Base-by-base conservation (phyloP, 1,140 invertebrate genomes). In the Ganaspis sp. region DNA sequence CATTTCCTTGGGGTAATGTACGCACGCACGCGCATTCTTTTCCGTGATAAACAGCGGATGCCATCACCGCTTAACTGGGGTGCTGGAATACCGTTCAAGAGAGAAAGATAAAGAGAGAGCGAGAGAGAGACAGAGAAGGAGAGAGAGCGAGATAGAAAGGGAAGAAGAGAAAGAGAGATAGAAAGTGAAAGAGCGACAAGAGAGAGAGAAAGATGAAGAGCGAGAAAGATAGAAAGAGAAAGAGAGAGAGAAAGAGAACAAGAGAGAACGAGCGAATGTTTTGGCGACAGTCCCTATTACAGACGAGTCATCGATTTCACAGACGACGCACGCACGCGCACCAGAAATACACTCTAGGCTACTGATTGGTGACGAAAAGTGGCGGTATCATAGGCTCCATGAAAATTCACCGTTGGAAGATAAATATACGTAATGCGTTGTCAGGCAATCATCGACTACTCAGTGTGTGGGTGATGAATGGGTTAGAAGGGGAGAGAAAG, bases 31-130 rank as follows among this genome's bases (percentile, higher is more conserved):
- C 58, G 58, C 58, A 34, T 64, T 64, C 58, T 64, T 64, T 64
- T 64, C 26, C 15, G 26, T 64, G 26, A 64, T 64, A 64, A 64
- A 64, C 12, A 64, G 58, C 58, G 58, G 58, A 49, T 64, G 83
- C 90, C 90, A 78, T 93, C 92, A 78, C 80, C 80, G 81, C 78
- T 83, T 83, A 83, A 83, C 82, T 79, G 73, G 69, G 77, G 82
- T 77, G 77, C 81, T 79, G 81, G 79, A 74, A 40, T 74, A 49
- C 29, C 42, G 26, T 15, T 37, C 9, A 29, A 9, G 64, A n/a
- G 40, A 40, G 42, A 40, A 15, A 49, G 49, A 58, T 29, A 6
- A 64, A 38, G 54, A 49, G 74, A 42, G 58, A 9, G 2, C 42
- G 75, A 73, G 73, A 73, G 74, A 69, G 76, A 72, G n/a, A n/a